Percentiles rank a stretch among this genome's conserved stretches.
phyloP scores from a whole-genome alignment of 2,797 vertebrate genomes.

The Siniperca undulata region DNA sequence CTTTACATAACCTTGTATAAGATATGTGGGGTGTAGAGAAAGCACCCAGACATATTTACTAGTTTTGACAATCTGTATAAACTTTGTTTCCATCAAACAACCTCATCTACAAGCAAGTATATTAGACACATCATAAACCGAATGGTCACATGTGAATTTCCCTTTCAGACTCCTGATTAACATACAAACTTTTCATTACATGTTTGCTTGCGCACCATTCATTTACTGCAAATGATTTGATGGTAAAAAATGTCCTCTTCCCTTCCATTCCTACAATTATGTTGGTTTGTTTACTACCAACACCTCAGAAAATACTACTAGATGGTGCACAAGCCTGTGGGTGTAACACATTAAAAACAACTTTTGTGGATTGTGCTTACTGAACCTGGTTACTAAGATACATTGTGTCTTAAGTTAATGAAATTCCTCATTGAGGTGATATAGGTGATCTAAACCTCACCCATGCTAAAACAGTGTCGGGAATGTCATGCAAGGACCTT shows the following conservation, averaged over 20 bases:
- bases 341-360: conserved; percentile 30
- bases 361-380: conserved; percentile 13
- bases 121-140: neutral
- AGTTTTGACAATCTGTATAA: too few species aligned
- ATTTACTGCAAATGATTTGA: neutral
- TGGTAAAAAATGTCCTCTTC: conserved; percentile 21
- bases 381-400: neutral
- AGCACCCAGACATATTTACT: too few species aligned
- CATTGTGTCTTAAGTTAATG: neutral
- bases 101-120: neutral
- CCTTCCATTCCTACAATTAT: conserved; percentile 42
- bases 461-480: conserved; percentile 1
- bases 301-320: conserved; percentile 66
- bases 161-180: neutral
- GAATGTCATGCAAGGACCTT: neutral
- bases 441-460: neutral
- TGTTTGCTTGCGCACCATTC: neutral
- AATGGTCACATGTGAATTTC: neutral
- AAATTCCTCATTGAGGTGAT: neutral
- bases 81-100: neutral
- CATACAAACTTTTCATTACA: neutral
- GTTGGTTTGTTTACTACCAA: conserved; percentile 60
- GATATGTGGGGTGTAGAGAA: too few species aligned
- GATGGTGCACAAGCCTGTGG: conserved; percentile 43
- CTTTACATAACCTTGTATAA: neutral